phyloP scores from a whole-genome alignment of 2,888 invertebrate genomes.

The Eristalis pertinax region DNA sequence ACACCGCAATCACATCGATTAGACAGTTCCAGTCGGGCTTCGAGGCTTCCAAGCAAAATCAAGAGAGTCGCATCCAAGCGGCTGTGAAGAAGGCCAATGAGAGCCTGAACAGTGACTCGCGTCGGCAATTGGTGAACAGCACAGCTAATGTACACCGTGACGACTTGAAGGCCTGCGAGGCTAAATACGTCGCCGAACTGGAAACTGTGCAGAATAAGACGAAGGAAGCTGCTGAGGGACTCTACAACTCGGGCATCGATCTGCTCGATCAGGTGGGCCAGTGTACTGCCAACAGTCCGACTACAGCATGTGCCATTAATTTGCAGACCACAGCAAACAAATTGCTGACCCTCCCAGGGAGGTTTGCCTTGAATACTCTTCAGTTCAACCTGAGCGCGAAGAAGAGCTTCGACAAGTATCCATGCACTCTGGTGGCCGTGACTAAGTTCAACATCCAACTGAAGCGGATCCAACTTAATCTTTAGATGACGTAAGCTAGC shows the following conservation, averaged over 20 bases:
- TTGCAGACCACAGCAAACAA: background rate
- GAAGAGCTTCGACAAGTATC: slow-evolving; percentile 6
- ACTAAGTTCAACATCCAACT: background rate
- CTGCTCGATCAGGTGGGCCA: slow-evolving; percentile 4
- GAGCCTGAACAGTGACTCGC: background rate
- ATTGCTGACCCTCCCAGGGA: background rate
- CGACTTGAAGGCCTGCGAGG: background rate
- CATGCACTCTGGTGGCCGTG: background rate
- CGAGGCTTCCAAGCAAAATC: background rate
- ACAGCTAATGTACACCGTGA: background rate
- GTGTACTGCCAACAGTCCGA: background rate
- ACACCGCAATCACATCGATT: background rate
- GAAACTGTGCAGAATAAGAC: slow-evolving; percentile 23
- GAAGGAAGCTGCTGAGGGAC: background rate
- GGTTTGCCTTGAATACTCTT: background rate
- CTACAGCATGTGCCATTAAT: background rate
- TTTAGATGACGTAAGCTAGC: background rate
- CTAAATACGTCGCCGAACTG: background rate
- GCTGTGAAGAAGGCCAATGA: background rate
- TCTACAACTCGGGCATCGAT: background rate
- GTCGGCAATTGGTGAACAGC: background rate
- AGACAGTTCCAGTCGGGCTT: background rate
- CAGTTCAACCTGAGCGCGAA: background rate
- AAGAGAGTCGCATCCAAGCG: background rate
- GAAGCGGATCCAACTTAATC: background rate